Evolutionary conservation across 2,113 vertebrate genomes (phyloP).

Genomic region (Halichoeres trimaculatus): DNA sequence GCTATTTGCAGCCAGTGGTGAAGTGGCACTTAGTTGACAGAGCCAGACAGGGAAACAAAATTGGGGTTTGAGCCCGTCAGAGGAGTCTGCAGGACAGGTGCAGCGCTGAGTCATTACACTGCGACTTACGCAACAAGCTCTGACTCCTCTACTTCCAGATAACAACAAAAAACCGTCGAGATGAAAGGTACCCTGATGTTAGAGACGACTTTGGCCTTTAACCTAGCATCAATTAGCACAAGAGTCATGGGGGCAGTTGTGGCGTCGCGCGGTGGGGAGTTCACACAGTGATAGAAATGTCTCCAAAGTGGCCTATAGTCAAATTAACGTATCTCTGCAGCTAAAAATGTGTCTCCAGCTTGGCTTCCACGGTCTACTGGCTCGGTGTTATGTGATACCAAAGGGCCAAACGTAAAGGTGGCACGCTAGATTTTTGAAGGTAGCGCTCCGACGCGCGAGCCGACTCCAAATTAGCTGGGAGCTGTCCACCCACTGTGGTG

Average conservation of each 20-base stretch:
- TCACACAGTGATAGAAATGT: constrained; percentile 8
- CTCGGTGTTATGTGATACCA: constrained; percentile 45
- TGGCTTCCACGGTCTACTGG: constrained; percentile 38
- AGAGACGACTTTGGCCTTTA: constrained; percentile 47
- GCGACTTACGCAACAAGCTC: constrained; percentile 79
- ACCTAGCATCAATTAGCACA: constrained; percentile 30
- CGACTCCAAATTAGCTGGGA: constrained; percentile 43
- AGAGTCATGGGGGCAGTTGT: background rate
- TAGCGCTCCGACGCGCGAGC: constrained; percentile 15
- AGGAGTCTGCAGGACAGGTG: constrained; percentile 76
- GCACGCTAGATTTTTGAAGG: constrained; percentile 2
- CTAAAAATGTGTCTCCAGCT: constrained; percentile 31
- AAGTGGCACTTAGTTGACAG: constrained; percentile 29
- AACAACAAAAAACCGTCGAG: constrained; percentile 36
- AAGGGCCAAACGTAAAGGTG: constrained; percentile 47
- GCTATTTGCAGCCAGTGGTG: constrained; percentile 1
- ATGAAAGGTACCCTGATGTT: constrained; percentile 7
- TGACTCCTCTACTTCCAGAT: constrained; percentile 53
- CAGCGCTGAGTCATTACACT: constrained; percentile 85
- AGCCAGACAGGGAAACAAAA: constrained; percentile 29
- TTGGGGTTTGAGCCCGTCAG: constrained; percentile 60
- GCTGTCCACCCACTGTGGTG: constrained; percentile 72
- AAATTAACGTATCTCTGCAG: constrained; percentile 23
- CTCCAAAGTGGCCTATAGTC: constrained; percentile 39
- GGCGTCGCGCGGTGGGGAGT: constrained; percentile 9